Conservation (phyloP, 2,888 invertebrate species). For the Neoscelio sp. region DNA sequence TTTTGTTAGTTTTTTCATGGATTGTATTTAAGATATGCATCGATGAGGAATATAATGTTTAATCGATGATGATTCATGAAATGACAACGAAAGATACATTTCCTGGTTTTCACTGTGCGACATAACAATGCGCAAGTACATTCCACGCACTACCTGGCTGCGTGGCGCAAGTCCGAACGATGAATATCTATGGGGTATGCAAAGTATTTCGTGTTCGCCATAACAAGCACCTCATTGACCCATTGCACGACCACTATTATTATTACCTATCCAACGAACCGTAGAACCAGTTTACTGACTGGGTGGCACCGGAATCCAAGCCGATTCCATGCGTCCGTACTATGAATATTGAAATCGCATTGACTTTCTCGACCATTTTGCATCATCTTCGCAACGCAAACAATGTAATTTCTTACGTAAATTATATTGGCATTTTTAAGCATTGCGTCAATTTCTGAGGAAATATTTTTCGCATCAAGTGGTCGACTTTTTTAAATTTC, state of each 20-base stretch:
- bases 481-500: too few relatives aligned
- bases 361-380: constrained; percentile 61
- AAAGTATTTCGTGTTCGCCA: constrained; percentile 81
- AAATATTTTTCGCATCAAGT: too few relatives aligned
- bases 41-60: background rate
- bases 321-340: constrained; percentile 57
- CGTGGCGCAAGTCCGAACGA: constrained; percentile 71
- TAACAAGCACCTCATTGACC: constrained; percentile 82
- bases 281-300: constrained; percentile 77
- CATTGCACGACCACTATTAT: constrained; percentile 78
- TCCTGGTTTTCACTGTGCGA: constrained; percentile 66
- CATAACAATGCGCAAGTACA: constrained; percentile 60
- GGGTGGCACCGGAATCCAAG: constrained; percentile 76
- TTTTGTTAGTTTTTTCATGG: background rate
- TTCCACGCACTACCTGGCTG: constrained; percentile 60
- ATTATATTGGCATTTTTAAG: constrained; percentile 11
- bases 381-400: background rate
- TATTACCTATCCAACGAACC: constrained; percentile 74
- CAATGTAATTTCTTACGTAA: constrained; percentile 22
- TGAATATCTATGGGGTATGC: constrained; percentile 81
- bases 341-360: constrained; percentile 56
- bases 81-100: constrained; percentile 40
- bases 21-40: too few relatives aligned
- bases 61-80: constrained; percentile 60
- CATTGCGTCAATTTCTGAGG: background rate